Percentiles rank a stretch among this genome's conserved stretches.
These are phyloP conservation scores for Scaptomyza graminum DNA, from an alignment of 1,140 invertebrate species.

Conservation along the genomic window DNA sequence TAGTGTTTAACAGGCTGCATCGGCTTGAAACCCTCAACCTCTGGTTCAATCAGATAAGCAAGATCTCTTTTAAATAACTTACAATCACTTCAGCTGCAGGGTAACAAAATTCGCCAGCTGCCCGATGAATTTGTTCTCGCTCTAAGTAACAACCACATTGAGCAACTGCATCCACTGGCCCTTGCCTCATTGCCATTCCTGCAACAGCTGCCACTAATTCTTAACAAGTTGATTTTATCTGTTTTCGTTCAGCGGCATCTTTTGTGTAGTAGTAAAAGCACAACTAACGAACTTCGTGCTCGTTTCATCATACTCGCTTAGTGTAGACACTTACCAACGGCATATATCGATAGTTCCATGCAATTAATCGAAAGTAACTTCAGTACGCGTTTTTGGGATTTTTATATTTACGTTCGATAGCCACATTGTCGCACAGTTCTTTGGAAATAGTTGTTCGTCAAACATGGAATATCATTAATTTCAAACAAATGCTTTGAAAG, in stretches of 20 bases:
- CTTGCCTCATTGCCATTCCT: slow-evolving; percentile 60
- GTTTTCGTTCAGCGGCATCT: too few species aligned
- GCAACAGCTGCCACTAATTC: slow-evolving; percentile 51
- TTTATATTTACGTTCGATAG: too few species aligned
- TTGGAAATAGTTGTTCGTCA: background rate
- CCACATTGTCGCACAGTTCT: background rate
- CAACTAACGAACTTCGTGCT: too few species aligned
- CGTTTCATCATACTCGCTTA: too few species aligned
- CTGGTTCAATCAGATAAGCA: slow-evolving; percentile 57
- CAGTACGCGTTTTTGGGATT: background rate
- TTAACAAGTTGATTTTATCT: slow-evolving; percentile 52
- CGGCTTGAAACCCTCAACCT: slow-evolving; percentile 58
- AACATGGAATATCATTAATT: background rate
- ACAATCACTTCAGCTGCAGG: slow-evolving; percentile 56
- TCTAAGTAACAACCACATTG: slow-evolving; percentile 63
- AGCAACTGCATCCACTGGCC: slow-evolving; percentile 59
- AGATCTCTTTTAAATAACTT: slow-evolving; percentile 40
- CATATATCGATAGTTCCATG: background rate
- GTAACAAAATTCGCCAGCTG: slow-evolving; percentile 61
- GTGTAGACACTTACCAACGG: too few species aligned
- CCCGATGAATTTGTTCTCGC: slow-evolving; percentile 56
- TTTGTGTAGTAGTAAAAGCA: too few species aligned
- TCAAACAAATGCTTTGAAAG: too few species aligned
- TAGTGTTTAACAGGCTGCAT: slow-evolving; percentile 46
- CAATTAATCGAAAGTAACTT: too few species aligned